phyloP scores from a whole-genome alignment of 2,113 vertebrate genomes.

The Protobothrops mucrosquamatus region DNA sequence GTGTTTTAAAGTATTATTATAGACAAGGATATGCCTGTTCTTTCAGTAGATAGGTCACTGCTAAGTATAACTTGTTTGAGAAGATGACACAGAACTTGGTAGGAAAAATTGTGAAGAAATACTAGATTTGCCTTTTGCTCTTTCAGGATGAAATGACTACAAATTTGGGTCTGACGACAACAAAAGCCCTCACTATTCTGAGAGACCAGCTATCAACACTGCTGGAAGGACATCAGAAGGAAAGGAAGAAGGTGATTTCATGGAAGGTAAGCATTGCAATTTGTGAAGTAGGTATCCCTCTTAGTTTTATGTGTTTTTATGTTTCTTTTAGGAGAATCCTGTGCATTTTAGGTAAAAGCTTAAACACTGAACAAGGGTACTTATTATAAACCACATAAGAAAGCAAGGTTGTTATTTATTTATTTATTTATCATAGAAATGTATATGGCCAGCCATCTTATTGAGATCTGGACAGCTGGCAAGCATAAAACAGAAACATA shows the following conservation, averaged over 20 bases:
- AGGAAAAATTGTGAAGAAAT: constrained; percentile 9
- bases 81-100: background rate
- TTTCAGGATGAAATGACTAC: constrained; percentile 79
- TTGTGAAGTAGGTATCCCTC: background rate
- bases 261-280: constrained; percentile 73
- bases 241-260: constrained; percentile 67
- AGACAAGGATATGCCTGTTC: background rate
- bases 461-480: background rate
- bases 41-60: background rate
- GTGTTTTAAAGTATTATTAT: background rate
- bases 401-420: background rate
- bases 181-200: constrained; percentile 84
- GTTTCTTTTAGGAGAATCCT: background rate
- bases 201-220: constrained; percentile 84
- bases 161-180: constrained; percentile 86
- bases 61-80: background rate
- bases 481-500: background rate
- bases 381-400: background rate
- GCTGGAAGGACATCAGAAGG: constrained; percentile 84
- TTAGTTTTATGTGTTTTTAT: background rate
- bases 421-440: background rate
- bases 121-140: constrained; percentile 33
- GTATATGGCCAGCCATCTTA: background rate
- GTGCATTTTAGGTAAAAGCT: background rate
- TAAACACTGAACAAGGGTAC: background rate